Conservation (phyloP, 2,113 vertebrate species). For the Rhinopithecus roxellana region DNA sequence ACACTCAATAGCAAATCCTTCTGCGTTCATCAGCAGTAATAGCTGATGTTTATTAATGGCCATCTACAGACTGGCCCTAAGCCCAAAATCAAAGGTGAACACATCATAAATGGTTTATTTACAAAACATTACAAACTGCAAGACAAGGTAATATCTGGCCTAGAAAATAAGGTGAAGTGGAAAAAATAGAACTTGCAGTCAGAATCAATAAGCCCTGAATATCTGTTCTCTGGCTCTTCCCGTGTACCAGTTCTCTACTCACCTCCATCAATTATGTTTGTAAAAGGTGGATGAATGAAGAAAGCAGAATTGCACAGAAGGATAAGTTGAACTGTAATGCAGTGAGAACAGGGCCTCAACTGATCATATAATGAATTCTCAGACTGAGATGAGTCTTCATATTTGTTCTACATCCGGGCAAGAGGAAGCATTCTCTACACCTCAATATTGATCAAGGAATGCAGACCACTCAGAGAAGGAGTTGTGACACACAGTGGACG, state of each 20-base stretch:
- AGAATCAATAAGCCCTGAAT: background rate
- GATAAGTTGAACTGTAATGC: background rate
- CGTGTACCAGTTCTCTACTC: too few species aligned
- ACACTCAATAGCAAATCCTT: background rate
- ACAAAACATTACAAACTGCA: background rate
- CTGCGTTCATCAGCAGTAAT: background rate
- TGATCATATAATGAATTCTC: background rate
- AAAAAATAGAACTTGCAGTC: slow-evolving; percentile 25
- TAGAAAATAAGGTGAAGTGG: background rate
- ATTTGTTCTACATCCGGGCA: background rate
- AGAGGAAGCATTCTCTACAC: background rate
- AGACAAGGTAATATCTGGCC: background rate
- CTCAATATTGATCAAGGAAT: background rate
- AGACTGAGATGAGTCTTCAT: background rate
- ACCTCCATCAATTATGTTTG: background rate
- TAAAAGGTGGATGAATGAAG: background rate
- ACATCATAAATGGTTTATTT: background rate
- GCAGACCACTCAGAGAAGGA: background rate
- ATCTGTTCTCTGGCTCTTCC: background rate
- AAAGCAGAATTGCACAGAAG: background rate
- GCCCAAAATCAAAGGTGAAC: background rate
- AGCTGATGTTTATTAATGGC: background rate
- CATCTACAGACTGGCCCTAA: background rate
- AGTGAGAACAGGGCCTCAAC: background rate
- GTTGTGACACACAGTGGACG: background rate